Conservation (phyloP, 2,797 vertebrate species). For the Hirundo rustica region DNA sequence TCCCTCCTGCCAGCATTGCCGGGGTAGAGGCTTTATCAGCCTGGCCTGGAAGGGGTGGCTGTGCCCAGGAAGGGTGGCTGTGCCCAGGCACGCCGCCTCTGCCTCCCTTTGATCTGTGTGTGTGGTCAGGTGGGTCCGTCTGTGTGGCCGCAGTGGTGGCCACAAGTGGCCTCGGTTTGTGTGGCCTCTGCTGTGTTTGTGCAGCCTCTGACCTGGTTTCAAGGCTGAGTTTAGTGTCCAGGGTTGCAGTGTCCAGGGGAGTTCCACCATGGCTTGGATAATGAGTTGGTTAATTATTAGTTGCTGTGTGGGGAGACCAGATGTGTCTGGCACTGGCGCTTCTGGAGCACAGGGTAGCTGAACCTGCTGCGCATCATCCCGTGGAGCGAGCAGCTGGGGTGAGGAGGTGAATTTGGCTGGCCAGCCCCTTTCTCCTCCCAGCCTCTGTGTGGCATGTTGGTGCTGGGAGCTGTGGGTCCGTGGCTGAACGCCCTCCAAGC, state of each 20-base stretch:
- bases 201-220: slow-evolving; percentile 12
- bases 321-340: neutral
- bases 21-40: neutral
- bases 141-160: neutral
- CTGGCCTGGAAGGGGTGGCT: neutral
- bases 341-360: neutral
- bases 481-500: neutral
- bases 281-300: slow-evolving; percentile 44
- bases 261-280: neutral
- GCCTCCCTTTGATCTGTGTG: neutral
- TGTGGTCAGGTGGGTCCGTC: neutral
- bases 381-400: neutral
- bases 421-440: neutral
- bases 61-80: neutral
- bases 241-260: neutral
- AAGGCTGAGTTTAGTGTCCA: neutral
- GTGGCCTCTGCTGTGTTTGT: neutral
- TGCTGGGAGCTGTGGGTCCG: neutral
- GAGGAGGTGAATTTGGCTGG: rapidly evolving
- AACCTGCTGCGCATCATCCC: neutral
- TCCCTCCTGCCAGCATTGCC: neutral
- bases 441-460: rapidly evolving
- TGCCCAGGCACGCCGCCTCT: neutral
- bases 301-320: neutral
- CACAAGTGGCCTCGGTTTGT: neutral